A percentile compares a stretch with the other conserved stretches of the same genome.
phyloP scores from a whole-genome alignment of 2,797 vertebrate species.

The Manis javanica region DNA sequence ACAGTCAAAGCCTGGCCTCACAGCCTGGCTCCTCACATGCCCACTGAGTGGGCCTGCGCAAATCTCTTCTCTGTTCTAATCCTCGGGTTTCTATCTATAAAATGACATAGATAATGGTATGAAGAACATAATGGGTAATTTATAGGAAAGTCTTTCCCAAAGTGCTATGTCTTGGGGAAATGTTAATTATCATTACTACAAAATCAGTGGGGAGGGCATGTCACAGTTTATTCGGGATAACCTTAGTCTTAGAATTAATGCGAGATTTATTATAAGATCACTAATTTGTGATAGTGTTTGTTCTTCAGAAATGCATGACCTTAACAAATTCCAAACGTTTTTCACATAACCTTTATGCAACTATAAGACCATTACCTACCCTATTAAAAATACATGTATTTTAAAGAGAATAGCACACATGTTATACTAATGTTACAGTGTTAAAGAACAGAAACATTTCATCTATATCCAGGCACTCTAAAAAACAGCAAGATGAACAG shows the following conservation, averaged over 20 bases:
- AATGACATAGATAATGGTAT: not conserved
- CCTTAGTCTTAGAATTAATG: not conserved
- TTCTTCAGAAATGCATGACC: not conserved
- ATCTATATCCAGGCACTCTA: not conserved
- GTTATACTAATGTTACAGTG: not conserved
- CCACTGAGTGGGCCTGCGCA: not conserved
- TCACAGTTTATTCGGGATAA: not conserved
- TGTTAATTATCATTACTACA: not conserved
- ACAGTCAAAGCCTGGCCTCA: not conserved
- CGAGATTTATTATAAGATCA: not conserved
- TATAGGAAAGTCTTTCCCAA: not conserved
- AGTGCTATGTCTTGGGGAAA: not conserved
- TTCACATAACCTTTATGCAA: not conserved
- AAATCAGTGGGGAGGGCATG: too few relatives aligned
- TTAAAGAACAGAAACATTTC: not conserved
- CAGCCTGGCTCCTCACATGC: not conserved
- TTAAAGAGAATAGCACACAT: not conserved
- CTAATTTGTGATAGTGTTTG: not conserved
- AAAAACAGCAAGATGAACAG: not conserved
- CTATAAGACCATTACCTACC: not conserved
- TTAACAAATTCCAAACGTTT: slow-evolving; percentile 33
- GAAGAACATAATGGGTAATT: not conserved
- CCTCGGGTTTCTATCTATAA: not conserved
- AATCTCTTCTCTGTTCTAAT: not conserved
- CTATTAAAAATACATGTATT: not conserved